Percentiles rank a stretch among this genome's conserved stretches.
Conservation (phyloP, 2,888 invertebrate species). For the Rotaria sp. region DNA sequence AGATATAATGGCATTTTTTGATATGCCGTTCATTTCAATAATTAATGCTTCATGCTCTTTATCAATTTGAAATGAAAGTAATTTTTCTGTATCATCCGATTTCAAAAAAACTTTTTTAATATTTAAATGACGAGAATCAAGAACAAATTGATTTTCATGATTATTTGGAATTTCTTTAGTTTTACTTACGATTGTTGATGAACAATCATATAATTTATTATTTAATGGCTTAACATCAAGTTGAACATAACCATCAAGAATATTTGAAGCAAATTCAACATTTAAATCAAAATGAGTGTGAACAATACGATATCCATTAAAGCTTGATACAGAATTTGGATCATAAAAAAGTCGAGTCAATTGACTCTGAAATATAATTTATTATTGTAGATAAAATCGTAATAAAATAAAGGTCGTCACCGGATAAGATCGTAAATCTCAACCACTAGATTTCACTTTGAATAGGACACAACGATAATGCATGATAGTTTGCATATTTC, state of each 20-base stretch:
- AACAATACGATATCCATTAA: slow-evolving; percentile 18
- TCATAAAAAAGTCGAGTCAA: background rate
- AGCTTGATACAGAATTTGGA: slow-evolving; percentile 12
- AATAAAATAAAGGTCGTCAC: too few relatives aligned
- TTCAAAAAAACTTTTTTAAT: slow-evolving; percentile 23
- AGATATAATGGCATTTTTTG: background rate
- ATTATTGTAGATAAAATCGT: too few relatives aligned
- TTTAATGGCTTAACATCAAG: background rate
- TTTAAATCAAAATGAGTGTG: slow-evolving; percentile 20
- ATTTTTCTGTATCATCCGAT: background rate
- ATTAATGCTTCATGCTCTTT: background rate
- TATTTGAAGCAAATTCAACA: background rate
- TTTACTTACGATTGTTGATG: background rate
- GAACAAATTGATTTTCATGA: background rate
- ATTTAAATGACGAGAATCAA: slow-evolving; percentile 35
- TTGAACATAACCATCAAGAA: background rate
- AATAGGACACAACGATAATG: too few relatives aligned
- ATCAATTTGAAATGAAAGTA: background rate
- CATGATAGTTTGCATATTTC: too few relatives aligned
- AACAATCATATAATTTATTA: background rate
- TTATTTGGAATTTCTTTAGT: slow-evolving; percentile 5
- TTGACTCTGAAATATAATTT: background rate
- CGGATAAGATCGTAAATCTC: too few relatives aligned
- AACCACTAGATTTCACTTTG: too few relatives aligned
- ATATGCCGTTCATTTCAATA: background rate